Percentiles rank a stretch among this genome's conserved stretches.
Conservation (phyloP, 2,888 invertebrate genomes). For the Hirtodrosophila cameraria region DNA sequence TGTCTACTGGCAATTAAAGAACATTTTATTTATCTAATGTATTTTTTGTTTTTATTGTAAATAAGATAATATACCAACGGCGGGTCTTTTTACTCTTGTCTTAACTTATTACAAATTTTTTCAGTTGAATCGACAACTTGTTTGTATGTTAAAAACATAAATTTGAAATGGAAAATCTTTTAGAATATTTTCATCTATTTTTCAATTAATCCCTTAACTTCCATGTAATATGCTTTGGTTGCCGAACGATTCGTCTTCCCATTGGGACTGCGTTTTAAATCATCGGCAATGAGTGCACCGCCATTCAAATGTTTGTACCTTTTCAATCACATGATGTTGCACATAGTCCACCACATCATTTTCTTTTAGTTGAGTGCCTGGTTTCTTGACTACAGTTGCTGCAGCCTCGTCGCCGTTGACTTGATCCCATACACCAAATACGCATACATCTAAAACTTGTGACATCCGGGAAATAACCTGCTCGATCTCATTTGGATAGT, state of each 20-base stretch:
- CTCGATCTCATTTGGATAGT: constrained; percentile 71
- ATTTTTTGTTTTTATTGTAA: too few species aligned
- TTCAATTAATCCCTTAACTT: constrained; percentile 5
- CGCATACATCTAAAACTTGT: constrained; percentile 64
- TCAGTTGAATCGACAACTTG: too few species aligned
- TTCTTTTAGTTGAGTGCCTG: constrained; percentile 6
- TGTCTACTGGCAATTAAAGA: too few species aligned
- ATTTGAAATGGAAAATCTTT: too few species aligned
- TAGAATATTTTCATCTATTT: too few species aligned
- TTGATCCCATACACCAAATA: constrained; percentile 65
- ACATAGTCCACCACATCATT: constrained; percentile 51
- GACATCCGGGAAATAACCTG: constrained; percentile 53
- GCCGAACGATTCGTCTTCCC: constrained; percentile 49
- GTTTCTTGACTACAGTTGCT: constrained; percentile 58
- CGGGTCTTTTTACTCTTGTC: too few species aligned
- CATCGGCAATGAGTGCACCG: constrained; percentile 54
- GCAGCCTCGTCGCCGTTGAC: constrained; percentile 60
- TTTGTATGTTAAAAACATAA: too few species aligned
- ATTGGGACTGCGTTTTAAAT: constrained; percentile 49
- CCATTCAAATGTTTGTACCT: constrained; percentile 51
- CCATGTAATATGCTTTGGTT: constrained; percentile 32
- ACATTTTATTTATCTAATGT: too few species aligned
- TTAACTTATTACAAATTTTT: too few species aligned
- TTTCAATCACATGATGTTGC: constrained; percentile 6
- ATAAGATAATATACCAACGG: too few species aligned